Base-by-base conservation (phyloP, 2,888 invertebrate genomes). In the Oscheius sp. region DNA sequence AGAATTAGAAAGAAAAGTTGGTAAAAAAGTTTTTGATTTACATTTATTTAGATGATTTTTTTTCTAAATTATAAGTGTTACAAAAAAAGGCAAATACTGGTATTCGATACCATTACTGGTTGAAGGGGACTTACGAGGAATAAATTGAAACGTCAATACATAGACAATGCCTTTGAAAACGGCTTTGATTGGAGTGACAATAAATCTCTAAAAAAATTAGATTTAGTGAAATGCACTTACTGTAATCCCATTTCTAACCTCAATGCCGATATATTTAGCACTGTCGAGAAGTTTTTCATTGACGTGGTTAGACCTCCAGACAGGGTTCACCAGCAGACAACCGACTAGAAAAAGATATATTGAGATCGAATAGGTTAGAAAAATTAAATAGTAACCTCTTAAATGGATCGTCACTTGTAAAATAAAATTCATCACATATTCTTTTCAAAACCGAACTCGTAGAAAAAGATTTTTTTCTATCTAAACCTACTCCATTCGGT, bases 301-400 rank as follows among this genome's bases (percentile, higher is more conserved):
- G n/a, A 80, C 71, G 57, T 82, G 66, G 51, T 82, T 75, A 45
- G 82, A 71, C 47, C 75, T 63, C 77, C 82, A 84, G 22, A 84
- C 83, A 6, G 84, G 84, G 66, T 80, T 77, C 17, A 84, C 67
- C 5, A 84, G 67, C 6, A 84, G 70, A 56, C 74, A 78, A 1
- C 73, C 77, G 30, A 80, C 80, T 77, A n/a, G 69, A 45, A 74
- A 72, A 32, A 8, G 32, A 26, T 49, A 28, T 1, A 49, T 49
- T 32, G 44, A 38, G 9, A 32, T 33, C 17, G 33, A 5, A 65
- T 3, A 12, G 4, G 24, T 14, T 20, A 14, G 17, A 67, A 24
- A 63, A 20, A 38, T 20, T 22, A 17, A 32, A 17, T 12, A 9
- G n/a, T 45, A 17, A n/a, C 45, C 14, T 17, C 6, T n/a, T 45